Conservation (phyloP, 2,797 vertebrate species). For the Pristis pectinata region DNA sequence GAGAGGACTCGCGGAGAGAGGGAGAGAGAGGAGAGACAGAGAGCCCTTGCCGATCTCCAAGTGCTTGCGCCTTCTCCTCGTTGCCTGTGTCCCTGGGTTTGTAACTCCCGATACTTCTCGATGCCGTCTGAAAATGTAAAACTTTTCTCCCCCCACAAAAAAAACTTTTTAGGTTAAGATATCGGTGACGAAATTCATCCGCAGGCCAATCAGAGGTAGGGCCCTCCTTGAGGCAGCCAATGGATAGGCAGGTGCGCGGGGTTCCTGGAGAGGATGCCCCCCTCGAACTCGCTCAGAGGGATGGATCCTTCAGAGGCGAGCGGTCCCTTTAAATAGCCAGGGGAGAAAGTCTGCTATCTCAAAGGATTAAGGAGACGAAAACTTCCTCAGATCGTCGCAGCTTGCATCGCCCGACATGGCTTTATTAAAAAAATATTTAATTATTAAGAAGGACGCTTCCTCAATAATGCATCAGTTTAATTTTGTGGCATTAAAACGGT, state of each 20-base stretch:
- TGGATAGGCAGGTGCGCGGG: not conserved
- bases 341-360: not conserved
- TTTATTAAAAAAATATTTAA: not conserved
- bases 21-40: conserved; percentile 4
- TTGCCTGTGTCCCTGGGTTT: not conserved
- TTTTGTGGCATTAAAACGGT: not conserved
- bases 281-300: not conserved
- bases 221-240: not conserved
- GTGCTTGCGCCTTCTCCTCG: too few species aligned
- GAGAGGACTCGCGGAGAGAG: not conserved
- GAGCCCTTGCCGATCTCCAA: not conserved
- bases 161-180: conserved; percentile 25
- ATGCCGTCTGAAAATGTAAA: not conserved
- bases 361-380: too few species aligned
- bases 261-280: not conserved
- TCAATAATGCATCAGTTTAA: not conserved
- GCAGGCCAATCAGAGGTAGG: conserved; percentile 5
- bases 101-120: not conserved
- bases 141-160: not conserved
- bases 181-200: conserved; percentile 17
- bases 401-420: not conserved
- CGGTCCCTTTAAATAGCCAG: conserved; percentile 1
- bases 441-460: too few species aligned
- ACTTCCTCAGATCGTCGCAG: not conserved
- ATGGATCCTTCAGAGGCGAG: not conserved